phyloP scores from a whole-genome alignment of 1,140 invertebrate species.

The Chironomus tepperi region DNA sequence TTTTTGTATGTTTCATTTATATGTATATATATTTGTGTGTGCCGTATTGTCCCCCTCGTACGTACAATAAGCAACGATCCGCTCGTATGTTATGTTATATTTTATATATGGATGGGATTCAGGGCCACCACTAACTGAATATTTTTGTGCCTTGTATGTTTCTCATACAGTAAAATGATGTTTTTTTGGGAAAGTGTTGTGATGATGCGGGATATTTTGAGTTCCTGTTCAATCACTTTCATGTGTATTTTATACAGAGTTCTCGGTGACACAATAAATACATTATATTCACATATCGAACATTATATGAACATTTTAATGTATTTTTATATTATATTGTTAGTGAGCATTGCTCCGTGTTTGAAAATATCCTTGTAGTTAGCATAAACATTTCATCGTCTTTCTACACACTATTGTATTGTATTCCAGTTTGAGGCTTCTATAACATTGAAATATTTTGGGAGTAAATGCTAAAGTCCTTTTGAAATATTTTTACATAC shows the following conservation, averaged over 20 bases:
- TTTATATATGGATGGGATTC: background rate
- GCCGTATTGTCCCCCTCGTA: background rate
- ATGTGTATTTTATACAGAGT: background rate
- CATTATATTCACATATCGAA: slow-evolving; percentile 9
- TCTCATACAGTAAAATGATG: too few relatives aligned
- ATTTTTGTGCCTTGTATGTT: too few relatives aligned
- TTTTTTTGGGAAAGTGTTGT: background rate
- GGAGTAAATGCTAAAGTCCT: too few relatives aligned
- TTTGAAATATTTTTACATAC: too few relatives aligned
- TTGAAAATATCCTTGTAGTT: too few relatives aligned
- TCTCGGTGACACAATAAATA: slow-evolving; percentile 10
- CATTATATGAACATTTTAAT: background rate
- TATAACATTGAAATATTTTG: too few relatives aligned
- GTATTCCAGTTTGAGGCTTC: too few relatives aligned
- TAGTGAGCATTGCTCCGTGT: too few relatives aligned
- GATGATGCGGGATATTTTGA: slow-evolving; percentile 11
- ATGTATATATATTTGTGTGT: background rate
- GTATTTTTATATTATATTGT: too few relatives aligned
- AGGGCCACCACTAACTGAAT: background rate
- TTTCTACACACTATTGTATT: too few relatives aligned
- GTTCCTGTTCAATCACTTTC: slow-evolving; percentile 21
- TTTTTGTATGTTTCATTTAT: background rate
- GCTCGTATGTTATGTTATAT: background rate
- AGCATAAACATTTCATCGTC: too few relatives aligned
- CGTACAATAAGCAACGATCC: background rate